phyloP scores from a whole-genome alignment of 2,113 vertebrate species.

The Macrotis lagotis region DNA sequence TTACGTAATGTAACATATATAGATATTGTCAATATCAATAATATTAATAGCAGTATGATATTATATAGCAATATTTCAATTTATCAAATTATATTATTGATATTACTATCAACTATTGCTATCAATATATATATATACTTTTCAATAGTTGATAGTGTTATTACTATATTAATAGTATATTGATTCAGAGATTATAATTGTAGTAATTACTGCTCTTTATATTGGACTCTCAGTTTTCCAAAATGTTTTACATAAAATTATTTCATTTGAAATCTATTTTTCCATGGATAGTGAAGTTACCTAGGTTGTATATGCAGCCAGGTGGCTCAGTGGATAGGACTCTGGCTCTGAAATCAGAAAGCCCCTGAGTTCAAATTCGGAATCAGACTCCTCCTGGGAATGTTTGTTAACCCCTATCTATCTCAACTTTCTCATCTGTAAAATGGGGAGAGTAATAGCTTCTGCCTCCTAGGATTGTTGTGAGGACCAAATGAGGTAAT shows the following conservation, averaged over 20 bases:
- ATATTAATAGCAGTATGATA: background rate
- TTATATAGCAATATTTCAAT: background rate
- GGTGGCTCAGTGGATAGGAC: background rate
- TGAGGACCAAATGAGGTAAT: background rate
- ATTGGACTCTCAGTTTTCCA: background rate
- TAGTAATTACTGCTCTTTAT: background rate
- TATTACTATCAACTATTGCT: background rate
- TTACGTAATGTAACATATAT: background rate
- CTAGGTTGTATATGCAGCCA: background rate
- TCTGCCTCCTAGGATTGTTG: background rate
- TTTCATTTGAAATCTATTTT: background rate
- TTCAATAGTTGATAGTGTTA: background rate
- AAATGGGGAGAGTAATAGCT: too few species aligned
- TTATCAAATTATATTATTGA: background rate
- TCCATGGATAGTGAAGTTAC: background rate
- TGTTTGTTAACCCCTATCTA: background rate
- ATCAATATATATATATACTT: too few species aligned
- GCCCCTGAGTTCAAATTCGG: background rate
- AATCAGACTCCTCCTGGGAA: background rate
- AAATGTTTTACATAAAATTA: background rate
- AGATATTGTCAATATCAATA: background rate
- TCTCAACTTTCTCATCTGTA: too few species aligned
- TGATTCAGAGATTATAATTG: background rate
- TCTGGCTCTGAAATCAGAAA: background rate
- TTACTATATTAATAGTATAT: background rate